phyloP scores from a whole-genome alignment of 2,113 vertebrate genomes.

The Etheostoma spectabile region DNA sequence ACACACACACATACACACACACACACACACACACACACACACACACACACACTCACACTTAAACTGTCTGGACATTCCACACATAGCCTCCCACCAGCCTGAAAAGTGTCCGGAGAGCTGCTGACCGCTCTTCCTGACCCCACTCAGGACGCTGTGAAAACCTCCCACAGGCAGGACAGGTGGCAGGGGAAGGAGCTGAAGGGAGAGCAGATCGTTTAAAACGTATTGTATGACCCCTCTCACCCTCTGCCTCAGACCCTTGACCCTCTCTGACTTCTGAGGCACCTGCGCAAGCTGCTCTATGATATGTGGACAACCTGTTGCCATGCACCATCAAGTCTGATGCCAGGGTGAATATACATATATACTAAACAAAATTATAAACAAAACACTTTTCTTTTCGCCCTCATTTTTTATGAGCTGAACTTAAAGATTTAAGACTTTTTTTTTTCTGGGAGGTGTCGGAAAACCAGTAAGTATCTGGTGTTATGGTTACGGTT shows the following conservation, averaged over 20 bases:
- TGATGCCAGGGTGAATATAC: background rate
- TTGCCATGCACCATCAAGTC: conserved; percentile 7
- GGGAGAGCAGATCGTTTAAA: conserved; percentile 24
- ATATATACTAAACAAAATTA: background rate
- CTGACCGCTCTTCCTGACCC: conserved; percentile 43
- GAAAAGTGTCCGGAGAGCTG: conserved; percentile 8
- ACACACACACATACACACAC: too few relatives aligned
- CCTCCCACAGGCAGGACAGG: conserved; percentile 57
- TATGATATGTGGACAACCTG: conserved; percentile 48
- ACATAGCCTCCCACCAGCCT: conserved; percentile 24
- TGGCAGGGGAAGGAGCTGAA: conserved; percentile 29
- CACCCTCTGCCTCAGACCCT: conserved; percentile 30
- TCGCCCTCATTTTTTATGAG: too few relatives aligned
- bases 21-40: conserved; percentile 8
- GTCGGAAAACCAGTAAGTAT: too few relatives aligned
- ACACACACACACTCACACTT: conserved; percentile 3
- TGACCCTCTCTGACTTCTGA: conserved; percentile 47
- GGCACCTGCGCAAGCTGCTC: conserved; percentile 64
- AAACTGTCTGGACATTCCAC: conserved; percentile 24
- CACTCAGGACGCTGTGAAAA: background rate
- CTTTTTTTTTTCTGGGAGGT: too few relatives aligned
- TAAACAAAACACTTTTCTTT: too few relatives aligned
- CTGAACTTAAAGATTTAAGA: too few relatives aligned
- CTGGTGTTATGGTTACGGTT: too few relatives aligned
- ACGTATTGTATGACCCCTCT: conserved; percentile 38